Base-by-base conservation (phyloP, 35 echinoderm and acorn worm species). In the Anneissia japonica region DNA sequence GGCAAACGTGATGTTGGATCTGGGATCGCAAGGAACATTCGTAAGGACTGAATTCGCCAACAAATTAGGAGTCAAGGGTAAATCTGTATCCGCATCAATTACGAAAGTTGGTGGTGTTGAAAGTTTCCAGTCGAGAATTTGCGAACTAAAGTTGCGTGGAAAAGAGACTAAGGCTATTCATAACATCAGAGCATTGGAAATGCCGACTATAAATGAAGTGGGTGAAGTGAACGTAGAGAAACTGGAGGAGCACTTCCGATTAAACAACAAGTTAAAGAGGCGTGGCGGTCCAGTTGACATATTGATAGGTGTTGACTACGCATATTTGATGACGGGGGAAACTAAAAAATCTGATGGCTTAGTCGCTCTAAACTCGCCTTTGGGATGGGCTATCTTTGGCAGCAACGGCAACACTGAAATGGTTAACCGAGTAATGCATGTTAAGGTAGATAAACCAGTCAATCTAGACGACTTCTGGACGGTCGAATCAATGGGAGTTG, bases 1-100 rank as follows among this genome's bases (percentile, higher is more conserved):
- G 30, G 87, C 87, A n/a, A 38, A 81, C 23, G 87, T 89, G 0
- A 73, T 82, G 46, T 83, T 82, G 30, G 79, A 89, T 74, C 81
- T 79, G 14, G 87, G 87, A 14, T 82, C 77, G 26, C 46, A 89
- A 32, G 80, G 77, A 28, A 89, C 78, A 1, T 82, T 88, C 30
- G 34, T 88, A 3, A 82, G 34, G 28, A 43, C 46, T 16, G 77
- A 37, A 3, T 74, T 88, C 41, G 87, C 37, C 26, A 46, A 81
- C 1, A 46, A 46, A 35, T 36, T 88, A 16, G 35, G 37, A 16
- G 17, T 89, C 12, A 73, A 41, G 28, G 87, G 79, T 29, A 74
- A 41, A 75, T 0, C 26, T 72, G 46, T 89, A 17, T 35, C 40
- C 29, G 80, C 87, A 73, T 73, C 35, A 28, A 89, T 80, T 0